A percentile compares a stretch with the other conserved stretches of the same genome.
These are phyloP conservation scores for Deilephila elpenor DNA, from an alignment of 2,888 invertebrate genomes.

Conservation along the genomic window DNA sequence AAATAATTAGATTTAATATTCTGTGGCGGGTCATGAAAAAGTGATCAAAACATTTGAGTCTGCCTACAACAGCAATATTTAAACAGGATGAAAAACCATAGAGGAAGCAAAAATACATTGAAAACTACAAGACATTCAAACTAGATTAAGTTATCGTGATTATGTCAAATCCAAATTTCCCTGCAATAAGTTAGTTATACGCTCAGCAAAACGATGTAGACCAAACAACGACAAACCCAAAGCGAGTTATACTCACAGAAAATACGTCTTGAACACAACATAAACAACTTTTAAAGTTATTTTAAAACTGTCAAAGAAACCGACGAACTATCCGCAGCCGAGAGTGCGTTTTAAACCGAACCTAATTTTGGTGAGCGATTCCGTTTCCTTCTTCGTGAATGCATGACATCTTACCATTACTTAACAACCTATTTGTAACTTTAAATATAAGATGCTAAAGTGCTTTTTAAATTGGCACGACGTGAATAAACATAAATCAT, in stretches of 20 bases:
- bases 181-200: not conserved
- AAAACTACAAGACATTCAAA: too few relatives aligned
- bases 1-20: too few relatives aligned
- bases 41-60: too few relatives aligned
- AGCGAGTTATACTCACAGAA: not conserved
- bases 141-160: not conserved
- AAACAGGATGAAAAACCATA: too few relatives aligned
- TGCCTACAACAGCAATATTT: too few relatives aligned
- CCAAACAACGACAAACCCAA: not conserved
- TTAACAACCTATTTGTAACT: constrained; percentile 14
- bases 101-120: too few relatives aligned
- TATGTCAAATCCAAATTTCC: not conserved
- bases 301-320: constrained; percentile 43
- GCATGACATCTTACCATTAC: constrained; percentile 17
- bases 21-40: too few relatives aligned
- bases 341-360: constrained; percentile 38
- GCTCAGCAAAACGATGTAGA: not conserved
- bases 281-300: constrained; percentile 37
- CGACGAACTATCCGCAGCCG: constrained; percentile 33
- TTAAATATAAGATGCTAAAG: not conserved
- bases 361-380: constrained; percentile 40
- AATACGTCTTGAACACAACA: constrained; percentile 14
- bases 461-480: not conserved
- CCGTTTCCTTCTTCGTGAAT: constrained; percentile 32
- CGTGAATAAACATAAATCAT: not conserved